Percentiles rank a stretch among this genome's conserved stretches.
These are phyloP conservation scores for Corythoichthys haematopterus DNA, from an alignment of 2,113 vertebrate genomes.

Conservation along the genomic window DNA sequence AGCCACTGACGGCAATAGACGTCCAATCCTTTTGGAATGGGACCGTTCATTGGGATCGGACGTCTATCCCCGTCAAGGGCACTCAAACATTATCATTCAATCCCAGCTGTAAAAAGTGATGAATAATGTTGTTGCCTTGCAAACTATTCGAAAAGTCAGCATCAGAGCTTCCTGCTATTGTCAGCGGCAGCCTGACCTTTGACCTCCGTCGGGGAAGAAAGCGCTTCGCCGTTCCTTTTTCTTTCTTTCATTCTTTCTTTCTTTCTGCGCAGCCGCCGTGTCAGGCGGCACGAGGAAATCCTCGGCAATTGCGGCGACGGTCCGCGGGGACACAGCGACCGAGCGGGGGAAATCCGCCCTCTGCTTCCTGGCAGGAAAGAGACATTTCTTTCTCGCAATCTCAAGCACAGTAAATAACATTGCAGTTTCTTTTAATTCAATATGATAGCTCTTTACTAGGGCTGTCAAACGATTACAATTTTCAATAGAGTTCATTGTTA, in stretches of 20 bases:
- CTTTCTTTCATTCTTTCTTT: slow-evolving; percentile 1
- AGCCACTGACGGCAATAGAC: too few relatives aligned
- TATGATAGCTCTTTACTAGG: too few relatives aligned
- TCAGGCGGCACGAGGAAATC: slow-evolving; percentile 51
- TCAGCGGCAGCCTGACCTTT: slow-evolving; percentile 35
- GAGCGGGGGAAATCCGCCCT: slow-evolving; percentile 19
- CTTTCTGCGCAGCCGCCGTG: slow-evolving; percentile 5
- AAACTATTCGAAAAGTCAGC: background rate
- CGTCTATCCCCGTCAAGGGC: too few relatives aligned
- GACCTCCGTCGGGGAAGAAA: slow-evolving; percentile 38
- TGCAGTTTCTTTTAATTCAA: too few relatives aligned
- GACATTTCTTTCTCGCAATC: slow-evolving; percentile 27
- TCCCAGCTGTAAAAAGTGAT: too few relatives aligned
- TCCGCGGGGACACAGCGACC: background rate
- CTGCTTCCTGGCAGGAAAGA: slow-evolving; percentile 38
- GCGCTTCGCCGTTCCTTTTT: slow-evolving; percentile 23
- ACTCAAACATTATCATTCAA: too few relatives aligned
- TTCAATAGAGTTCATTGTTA: too few relatives aligned
- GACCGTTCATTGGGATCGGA: too few relatives aligned
- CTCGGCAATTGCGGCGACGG: slow-evolving; percentile 1
- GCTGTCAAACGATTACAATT: too few relatives aligned
- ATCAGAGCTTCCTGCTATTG: slow-evolving; percentile 49
- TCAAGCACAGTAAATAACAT: too few relatives aligned
- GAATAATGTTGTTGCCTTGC: too few relatives aligned
- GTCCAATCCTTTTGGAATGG: too few relatives aligned